Percentiles rank a stretch among this genome's conserved stretches.
Evolutionary conservation across 2,113 vertebrate species (phyloP).

Genomic region (Xyliphius kryptos): DNA sequence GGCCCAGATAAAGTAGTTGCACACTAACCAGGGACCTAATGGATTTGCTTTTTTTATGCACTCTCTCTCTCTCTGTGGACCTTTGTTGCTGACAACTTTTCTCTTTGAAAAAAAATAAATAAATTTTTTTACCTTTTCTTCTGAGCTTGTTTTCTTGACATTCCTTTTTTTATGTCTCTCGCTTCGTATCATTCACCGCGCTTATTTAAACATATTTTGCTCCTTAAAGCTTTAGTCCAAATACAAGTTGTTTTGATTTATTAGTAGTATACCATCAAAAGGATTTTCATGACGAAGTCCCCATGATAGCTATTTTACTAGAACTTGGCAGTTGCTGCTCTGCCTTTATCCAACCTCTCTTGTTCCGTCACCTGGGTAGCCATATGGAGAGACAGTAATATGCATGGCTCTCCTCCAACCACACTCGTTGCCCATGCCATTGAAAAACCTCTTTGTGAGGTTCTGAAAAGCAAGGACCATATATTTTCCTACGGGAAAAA

Average conservation of each 20-base stretch:
- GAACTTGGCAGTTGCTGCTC: neutral
- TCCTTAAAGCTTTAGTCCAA: too few relatives aligned
- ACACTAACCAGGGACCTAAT: conserved; percentile 45
- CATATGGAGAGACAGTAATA: conserved; percentile 12
- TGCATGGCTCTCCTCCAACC: conserved; percentile 8
- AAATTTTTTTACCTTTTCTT: conserved; percentile 24
- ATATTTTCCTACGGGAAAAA: conserved; percentile 21
- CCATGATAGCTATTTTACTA: too few relatives aligned
- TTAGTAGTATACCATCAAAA: too few relatives aligned
- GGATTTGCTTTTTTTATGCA: conserved; percentile 44
- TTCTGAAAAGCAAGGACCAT: conserved; percentile 12
- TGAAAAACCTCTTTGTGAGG: conserved; percentile 25
- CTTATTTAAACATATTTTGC: too few relatives aligned
- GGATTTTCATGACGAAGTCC: too few relatives aligned
- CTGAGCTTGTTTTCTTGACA: conserved; percentile 1
- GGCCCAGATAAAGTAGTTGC: conserved; percentile 46
- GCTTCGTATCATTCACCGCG: too few relatives aligned
- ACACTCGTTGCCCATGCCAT: neutral
- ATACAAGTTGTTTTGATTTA: too few relatives aligned
- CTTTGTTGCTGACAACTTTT: conserved; percentile 20
- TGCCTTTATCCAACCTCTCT: neutral
- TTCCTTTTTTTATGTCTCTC: neutral
- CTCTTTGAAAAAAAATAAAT: conserved; percentile 20
- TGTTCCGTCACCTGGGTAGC: conserved; percentile 34
- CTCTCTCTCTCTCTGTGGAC: conserved; percentile 27